Base-by-base conservation (phyloP, 2,888 invertebrate species). In the Ommatoiulus sabulosus region DNA sequence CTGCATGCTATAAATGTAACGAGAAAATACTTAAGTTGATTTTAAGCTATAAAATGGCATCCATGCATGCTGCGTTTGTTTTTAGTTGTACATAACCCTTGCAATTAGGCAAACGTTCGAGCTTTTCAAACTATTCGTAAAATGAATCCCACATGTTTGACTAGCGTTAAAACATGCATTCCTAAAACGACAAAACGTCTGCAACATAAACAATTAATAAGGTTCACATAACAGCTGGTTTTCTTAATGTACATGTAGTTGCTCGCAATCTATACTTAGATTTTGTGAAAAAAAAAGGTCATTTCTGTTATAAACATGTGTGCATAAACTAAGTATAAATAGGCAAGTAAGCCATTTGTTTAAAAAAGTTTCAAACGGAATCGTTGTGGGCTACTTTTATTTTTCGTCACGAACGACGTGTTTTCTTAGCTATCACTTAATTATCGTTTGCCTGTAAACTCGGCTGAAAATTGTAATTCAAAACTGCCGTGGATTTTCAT, bases 131-230 rank as follows among this genome's bases (percentile, higher is more conserved):
- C 72, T n/a, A 72, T 72, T 72, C 1, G 17, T 72, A 7, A 72
- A 72, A 72, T 72, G 72, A 20, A 20, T 72, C 20, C 20, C 20
- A 5, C 20, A 20, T 63, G n/a, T 63, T 52, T 46, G n/a, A 46
- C 52, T 63, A 15, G n/a, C 1, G 57, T 63, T 63, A 63, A 3
- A 63, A 63, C 17, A 72, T 72, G 20, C 20, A 72, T 72, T 72
- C 20, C 52, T 52, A 52, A 52, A 52, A 3, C 20, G 72, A 72
- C 72, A 72, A 20, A 6, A 72, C 24, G 7, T 6, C 20, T 20
- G 72, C 24, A 72, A 72, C 20, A 72, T n/a, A 20, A 72, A 72
- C 72, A 72, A n/a, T 72, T 72, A 72, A 72, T n/a, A 72, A 8
- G 52, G 3, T 52, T 52, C 52, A 52, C 8, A 15, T 15, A 8